Base-by-base conservation (phyloP, 2,888 invertebrate genomes). In the Molorchus minor region DNA sequence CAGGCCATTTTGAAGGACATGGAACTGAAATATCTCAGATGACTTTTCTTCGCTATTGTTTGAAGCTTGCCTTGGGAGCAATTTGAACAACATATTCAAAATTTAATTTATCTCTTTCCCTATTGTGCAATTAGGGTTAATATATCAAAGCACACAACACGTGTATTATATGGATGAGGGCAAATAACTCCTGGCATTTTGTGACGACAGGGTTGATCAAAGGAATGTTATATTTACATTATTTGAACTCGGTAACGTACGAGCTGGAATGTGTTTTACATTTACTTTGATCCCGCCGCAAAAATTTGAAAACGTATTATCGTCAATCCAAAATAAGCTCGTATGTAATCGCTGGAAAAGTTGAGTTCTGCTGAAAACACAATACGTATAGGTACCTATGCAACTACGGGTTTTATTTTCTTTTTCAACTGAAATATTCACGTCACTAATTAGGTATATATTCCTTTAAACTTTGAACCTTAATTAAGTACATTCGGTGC, bases 221-320 rank as follows among this genome's bases (percentile, higher is more conserved):
- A 49, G 49, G 16, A n/a, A 49, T 17, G 38, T 49, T 38, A 38
- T 49, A 38, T 49, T 49, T 49, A 49, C 49, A 49, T 49, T 49
- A 49, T 49, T 38, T 29, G 49, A 49, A 29, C 21, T 36, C 16
- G 49, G 19, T 36, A 49, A 38, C 49, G 20, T 49, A 38, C n/a
- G 25, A 38, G 38, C 38, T 38, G 29, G 16, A 36, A 49, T 38
- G 38, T 25, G 35, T 49, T 49, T 49, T 38, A 16, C 25, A 49
- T 49, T 38, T 38, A 15, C 49, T 49, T 49, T 49, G 49, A 49
- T 49, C 21, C 29, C 25, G 49, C 33, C 15, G 25, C 29, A 38
- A 49, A 43, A 38, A 49, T 49, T 49, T 49, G 16, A 38, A 49
- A 49, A 21, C 38, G 7, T 25, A 49, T 38, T 49, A 33, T 38